A percentile compares a stretch with the other conserved stretches of the same genome.
Evolutionary conservation across 1,140 invertebrate genomes (phyloP).

Genomic region (Hyles euphorbiae): DNA sequence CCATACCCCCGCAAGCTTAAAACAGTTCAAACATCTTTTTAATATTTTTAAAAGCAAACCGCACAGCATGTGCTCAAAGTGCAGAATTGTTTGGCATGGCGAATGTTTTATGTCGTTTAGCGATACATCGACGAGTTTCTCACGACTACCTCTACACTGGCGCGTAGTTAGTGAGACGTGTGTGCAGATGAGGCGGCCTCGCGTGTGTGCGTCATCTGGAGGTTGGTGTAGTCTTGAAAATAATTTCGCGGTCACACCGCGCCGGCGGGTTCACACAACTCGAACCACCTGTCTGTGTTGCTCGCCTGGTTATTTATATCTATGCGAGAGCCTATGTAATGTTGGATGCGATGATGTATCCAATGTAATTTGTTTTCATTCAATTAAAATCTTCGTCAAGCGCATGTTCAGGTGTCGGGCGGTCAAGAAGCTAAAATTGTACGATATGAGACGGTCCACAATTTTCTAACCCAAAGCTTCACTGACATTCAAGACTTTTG

Average conservation of each 20-base stretch:
- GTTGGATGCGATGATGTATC: slow-evolving; percentile 14
- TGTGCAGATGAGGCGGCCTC: slow-evolving; percentile 35
- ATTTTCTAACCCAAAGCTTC: too few relatives aligned
- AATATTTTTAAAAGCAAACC: slow-evolving; percentile 27
- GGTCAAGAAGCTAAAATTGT: not conserved
- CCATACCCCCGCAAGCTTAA: slow-evolving; percentile 40
- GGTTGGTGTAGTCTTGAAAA: slow-evolving; percentile 75
- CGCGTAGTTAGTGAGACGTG: slow-evolving; percentile 56
- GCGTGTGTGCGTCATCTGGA: slow-evolving; percentile 46
- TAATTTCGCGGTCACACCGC: slow-evolving; percentile 73
- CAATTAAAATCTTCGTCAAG: not conserved
- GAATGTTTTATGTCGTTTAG: slow-evolving; percentile 33
- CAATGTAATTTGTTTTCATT: not conserved
- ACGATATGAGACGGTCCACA: too few relatives aligned
- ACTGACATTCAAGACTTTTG: too few relatives aligned
- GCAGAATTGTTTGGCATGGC: slow-evolving; percentile 31
- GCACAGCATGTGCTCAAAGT: slow-evolving; percentile 30
- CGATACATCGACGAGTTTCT: slow-evolving; percentile 61
- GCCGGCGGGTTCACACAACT: slow-evolving; percentile 69
- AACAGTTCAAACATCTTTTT: slow-evolving; percentile 47
- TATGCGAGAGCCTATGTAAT: slow-evolving; percentile 62
- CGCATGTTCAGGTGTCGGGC: not conserved
- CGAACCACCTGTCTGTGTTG: slow-evolving; percentile 71
- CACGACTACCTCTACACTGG: slow-evolving; percentile 67
- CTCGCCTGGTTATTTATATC: slow-evolving; percentile 73